Evolutionary conservation across 2,797 vertebrate genomes (phyloP).

Genomic region (Halcyon leucocephala): DNA sequence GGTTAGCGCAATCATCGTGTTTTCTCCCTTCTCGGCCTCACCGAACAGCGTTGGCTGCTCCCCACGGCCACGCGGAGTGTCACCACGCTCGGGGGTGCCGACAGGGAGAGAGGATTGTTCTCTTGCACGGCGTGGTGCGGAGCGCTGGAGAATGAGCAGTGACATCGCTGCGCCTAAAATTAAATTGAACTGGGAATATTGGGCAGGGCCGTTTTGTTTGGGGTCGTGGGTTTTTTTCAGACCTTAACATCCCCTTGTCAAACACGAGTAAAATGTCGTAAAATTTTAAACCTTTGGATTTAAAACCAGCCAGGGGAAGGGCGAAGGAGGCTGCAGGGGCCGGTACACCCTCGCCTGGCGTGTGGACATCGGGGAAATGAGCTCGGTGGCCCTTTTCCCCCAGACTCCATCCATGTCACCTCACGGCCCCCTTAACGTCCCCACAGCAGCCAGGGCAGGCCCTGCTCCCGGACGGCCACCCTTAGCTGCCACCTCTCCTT

Average conservation of each 20-base stretch:
- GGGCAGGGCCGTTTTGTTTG: not conserved
- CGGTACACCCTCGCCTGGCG: too few species aligned
- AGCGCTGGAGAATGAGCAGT: not conserved
- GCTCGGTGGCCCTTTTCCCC: too few species aligned
- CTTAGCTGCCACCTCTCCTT: not conserved
- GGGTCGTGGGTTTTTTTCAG: not conserved
- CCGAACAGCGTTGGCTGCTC: rapidly evolving
- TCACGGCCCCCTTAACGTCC: not conserved
- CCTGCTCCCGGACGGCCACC: not conserved
- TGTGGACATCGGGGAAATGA: not conserved
- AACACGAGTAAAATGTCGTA: not conserved
- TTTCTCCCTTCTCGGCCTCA: rapidly evolving
- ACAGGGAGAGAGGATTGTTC: not conserved
- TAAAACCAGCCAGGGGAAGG: not conserved
- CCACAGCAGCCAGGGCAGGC: too few species aligned
- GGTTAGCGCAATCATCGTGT: not conserved
- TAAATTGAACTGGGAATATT: too few species aligned
- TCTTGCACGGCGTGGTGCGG: not conserved
- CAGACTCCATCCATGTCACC: too few species aligned
- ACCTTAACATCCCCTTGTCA: not conserved
- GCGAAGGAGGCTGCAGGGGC: not conserved
- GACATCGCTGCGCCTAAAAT: not conserved
- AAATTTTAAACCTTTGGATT: not conserved
- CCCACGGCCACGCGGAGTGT: not conserved
- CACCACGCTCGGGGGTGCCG: not conserved